Percentiles rank a stretch among this genome's conserved stretches.
These are phyloP conservation scores for Laspeyria flexula DNA, from an alignment of 2,888 invertebrate species.

Conservation along the genomic window DNA sequence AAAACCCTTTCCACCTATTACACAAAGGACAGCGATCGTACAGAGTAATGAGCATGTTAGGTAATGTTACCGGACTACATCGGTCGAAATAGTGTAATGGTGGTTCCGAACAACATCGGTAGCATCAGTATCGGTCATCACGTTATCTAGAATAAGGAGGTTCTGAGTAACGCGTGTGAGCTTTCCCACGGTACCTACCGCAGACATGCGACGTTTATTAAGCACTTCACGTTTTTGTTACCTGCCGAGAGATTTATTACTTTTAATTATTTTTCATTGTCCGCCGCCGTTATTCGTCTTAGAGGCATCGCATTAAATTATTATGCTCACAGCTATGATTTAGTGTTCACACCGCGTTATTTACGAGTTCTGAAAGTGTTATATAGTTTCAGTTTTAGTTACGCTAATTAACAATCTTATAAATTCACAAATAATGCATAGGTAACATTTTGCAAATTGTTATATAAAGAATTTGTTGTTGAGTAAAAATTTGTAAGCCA, in stretches of 20 bases:
- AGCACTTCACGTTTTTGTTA: conserved; percentile 84
- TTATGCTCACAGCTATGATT: conserved; percentile 73
- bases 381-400: conserved; percentile 18
- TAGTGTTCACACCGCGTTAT: conserved; percentile 60
- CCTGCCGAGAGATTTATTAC: conserved; percentile 85
- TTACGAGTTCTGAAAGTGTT: conserved; percentile 52
- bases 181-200: conserved; percentile 72
- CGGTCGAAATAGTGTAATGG: conserved; percentile 15
- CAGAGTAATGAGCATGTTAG: conserved; percentile 8
- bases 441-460: no score
- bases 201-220: conserved; percentile 84
- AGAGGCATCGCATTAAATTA: conserved; percentile 74
- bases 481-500: no score
- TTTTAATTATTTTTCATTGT: conserved; percentile 86
- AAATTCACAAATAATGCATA: no score
- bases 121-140: conserved; percentile 33
- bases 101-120: background rate
- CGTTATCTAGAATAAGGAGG: conserved; percentile 51
- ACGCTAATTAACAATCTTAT: background rate
- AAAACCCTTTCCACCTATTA: background rate
- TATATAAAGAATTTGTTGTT: no score
- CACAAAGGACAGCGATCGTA: background rate
- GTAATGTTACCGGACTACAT: background rate
- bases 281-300: conserved; percentile 74
- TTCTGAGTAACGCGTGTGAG: conserved; percentile 51